Percentiles rank a stretch among this genome's conserved stretches.
phyloP scores from a whole-genome alignment of 2,888 invertebrate species.

The Leptinotarsa haldemani region DNA sequence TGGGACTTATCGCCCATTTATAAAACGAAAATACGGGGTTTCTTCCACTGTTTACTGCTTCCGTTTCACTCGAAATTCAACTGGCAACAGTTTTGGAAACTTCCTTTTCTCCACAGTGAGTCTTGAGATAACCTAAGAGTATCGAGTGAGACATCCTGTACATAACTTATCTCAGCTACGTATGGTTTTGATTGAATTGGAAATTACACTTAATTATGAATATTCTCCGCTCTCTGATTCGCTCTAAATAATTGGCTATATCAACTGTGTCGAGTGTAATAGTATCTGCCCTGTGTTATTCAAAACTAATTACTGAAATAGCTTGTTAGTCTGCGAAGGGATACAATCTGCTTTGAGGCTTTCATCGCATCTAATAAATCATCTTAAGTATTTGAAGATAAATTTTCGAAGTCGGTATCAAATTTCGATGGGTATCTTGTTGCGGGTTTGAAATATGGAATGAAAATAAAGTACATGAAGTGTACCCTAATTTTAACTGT shows the following conservation, averaged over 20 bases:
- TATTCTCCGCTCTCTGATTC: not conserved
- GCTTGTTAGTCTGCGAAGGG: conserved; percentile 5
- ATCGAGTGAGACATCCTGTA: too few species aligned
- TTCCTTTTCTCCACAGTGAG: too few species aligned
- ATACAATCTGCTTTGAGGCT: conserved; percentile 7
- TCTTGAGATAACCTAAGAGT: too few species aligned
- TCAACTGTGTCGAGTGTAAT: conserved; percentile 8
- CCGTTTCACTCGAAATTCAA: too few species aligned
- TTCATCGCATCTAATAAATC: conserved; percentile 8
- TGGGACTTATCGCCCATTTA: too few species aligned
- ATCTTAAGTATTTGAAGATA: not conserved
- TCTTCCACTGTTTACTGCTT: too few species aligned
- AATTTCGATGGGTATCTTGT: conserved; percentile 5
- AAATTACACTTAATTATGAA: too few species aligned
- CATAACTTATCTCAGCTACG: too few species aligned
- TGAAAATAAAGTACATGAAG: not conserved
- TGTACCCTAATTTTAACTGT: not conserved
- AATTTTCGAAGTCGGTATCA: not conserved
- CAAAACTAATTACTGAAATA: not conserved
- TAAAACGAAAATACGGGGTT: too few species aligned
- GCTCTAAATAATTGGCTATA: not conserved
- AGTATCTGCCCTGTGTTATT: conserved; percentile 7
- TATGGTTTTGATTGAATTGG: too few species aligned
- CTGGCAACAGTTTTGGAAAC: too few species aligned
- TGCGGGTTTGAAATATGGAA: not conserved